Evolutionary conservation across 2,888 invertebrate species (phyloP).

Genomic region (Gymnosoma rotundatum): DNA sequence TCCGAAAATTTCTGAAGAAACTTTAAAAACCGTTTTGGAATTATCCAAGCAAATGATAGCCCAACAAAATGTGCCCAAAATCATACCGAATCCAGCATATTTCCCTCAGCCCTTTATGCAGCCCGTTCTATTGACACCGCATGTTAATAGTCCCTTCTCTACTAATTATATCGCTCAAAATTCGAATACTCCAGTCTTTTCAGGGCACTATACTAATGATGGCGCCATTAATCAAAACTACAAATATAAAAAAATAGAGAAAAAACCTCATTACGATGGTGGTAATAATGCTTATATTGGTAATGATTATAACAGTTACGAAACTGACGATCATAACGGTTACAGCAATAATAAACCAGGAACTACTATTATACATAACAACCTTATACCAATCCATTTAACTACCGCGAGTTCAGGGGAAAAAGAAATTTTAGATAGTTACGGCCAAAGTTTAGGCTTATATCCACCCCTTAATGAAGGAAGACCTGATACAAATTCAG

Average conservation of each 20-base stretch:
- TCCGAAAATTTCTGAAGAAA: slow-evolving; percentile 81
- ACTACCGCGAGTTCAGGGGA: slow-evolving; percentile 76
- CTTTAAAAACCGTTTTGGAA: slow-evolving; percentile 81
- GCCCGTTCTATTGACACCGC: slow-evolving; percentile 77
- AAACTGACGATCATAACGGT: not conserved
- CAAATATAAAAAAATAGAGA: slow-evolving; percentile 33
- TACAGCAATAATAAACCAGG: slow-evolving; percentile 72
- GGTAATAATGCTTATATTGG: not conserved
- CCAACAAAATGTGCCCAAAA: slow-evolving; percentile 80
- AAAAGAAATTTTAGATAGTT: slow-evolving; percentile 78
- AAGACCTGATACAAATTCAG: slow-evolving; percentile 30
- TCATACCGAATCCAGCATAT: slow-evolving; percentile 76
- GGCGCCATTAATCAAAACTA: slow-evolving; percentile 9
- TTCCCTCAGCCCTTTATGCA: slow-evolving; percentile 78
- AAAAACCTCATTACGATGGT: slow-evolving; percentile 14
- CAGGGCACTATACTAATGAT: slow-evolving; percentile 5
- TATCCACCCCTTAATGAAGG: slow-evolving; percentile 74
- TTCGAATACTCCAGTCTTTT: slow-evolving; percentile 9
- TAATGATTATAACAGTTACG: slow-evolving; percentile 8
- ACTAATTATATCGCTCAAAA: slow-evolving; percentile 68
- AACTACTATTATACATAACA: slow-evolving; percentile 81
- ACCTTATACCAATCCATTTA: slow-evolving; percentile 79
- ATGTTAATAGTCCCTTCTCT: slow-evolving; percentile 74
- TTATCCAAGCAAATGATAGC: slow-evolving; percentile 82
- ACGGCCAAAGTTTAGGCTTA: slow-evolving; percentile 77